Conservation (phyloP, 1,140 invertebrate genomes). For the Drosophila arawakana region DNA sequence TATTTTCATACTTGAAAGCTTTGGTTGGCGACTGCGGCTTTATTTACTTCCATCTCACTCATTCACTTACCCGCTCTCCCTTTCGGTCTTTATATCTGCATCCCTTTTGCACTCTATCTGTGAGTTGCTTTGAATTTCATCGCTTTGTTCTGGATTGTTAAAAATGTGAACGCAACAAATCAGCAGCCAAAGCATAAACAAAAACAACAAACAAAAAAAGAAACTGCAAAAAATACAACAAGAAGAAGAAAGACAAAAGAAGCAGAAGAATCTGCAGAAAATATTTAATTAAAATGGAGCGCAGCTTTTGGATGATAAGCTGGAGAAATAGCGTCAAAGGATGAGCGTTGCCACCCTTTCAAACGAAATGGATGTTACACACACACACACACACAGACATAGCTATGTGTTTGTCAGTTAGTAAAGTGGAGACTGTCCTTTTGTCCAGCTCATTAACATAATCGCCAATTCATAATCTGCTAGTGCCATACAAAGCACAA, state of each 20-base stretch:
- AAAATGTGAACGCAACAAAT: constrained; percentile 38
- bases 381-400: not conserved
- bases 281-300: constrained; percentile 47
- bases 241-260: not conserved
- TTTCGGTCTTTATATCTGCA: too few species aligned
- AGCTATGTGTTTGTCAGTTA: constrained; percentile 19
- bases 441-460: constrained; percentile 69
- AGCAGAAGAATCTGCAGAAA: constrained; percentile 19
- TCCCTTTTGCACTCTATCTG: too few species aligned
- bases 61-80: not conserved
- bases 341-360: constrained; percentile 34
- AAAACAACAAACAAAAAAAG: not conserved
- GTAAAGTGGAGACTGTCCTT: constrained; percentile 33
- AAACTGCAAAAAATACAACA: not conserved
- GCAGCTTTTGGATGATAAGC: constrained; percentile 7
- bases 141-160: constrained; percentile 6
- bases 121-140: too few species aligned
- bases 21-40: constrained; percentile 41
- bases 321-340: not conserved
- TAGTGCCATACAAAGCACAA: constrained; percentile 49
- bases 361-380: constrained; percentile 3
- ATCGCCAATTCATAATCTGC: constrained; percentile 79
- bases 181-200: constrained; percentile 8
- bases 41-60: not conserved
- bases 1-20: constrained; percentile 71